phyloP scores from a whole-genome alignment of 2,113 vertebrate genomes.

The Hyla sarda region DNA sequence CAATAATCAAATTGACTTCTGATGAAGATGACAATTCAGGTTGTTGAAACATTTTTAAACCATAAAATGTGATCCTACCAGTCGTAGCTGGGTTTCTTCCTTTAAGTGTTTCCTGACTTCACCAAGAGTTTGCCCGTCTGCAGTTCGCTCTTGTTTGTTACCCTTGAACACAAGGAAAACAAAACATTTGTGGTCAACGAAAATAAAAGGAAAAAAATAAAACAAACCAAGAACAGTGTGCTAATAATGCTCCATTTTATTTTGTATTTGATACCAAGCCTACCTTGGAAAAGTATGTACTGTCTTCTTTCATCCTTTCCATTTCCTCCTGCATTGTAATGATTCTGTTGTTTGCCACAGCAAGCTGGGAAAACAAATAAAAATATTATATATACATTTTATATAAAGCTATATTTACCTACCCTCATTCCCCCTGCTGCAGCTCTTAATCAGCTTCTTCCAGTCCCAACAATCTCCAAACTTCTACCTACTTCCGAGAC shows the following conservation, averaged over 20 bases:
- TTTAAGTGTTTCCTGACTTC: constrained; percentile 95
- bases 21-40: neutral
- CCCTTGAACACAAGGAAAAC: constrained; percentile 64
- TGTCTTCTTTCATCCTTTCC: constrained; percentile 92
- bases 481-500: no score
- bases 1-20: neutral
- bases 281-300: constrained; percentile 73
- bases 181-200: neutral
- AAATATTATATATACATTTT: no score
- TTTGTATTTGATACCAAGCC: no score
- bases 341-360: constrained; percentile 96
- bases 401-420: no score
- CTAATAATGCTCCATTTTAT: no score
- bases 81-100: constrained; percentile 92
- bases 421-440: no score
- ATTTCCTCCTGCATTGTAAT: constrained; percentile 97
- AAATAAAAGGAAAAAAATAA: neutral
- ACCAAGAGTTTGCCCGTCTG: constrained; percentile 83
- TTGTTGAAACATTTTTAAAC: neutral
- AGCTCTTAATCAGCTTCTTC: no score
- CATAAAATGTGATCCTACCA: constrained; percentile 75
- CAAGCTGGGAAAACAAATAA: constrained; percentile 77
- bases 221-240: no score
- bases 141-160: constrained; percentile 78
- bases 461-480: no score